A percentile compares a stretch with the other conserved stretches of the same genome.
phyloP scores from a whole-genome alignment of 2,888 invertebrate species.

The Archips crataeganus region DNA sequence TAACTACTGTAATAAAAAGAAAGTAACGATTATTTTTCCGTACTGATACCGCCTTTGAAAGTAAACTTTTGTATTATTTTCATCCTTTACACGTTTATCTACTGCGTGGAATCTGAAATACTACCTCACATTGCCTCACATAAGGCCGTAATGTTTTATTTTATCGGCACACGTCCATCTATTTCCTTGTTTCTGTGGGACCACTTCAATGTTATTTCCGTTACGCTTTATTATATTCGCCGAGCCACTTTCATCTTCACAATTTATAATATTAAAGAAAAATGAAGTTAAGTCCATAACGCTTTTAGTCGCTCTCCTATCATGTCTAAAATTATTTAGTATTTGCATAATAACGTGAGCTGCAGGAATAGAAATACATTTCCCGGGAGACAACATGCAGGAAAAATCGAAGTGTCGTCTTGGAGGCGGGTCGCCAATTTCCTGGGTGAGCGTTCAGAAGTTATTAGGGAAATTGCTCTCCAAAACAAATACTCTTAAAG shows the following conservation, averaged over 20 bases:
- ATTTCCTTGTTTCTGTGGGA: slow-evolving; percentile 36
- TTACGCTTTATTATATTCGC: slow-evolving; percentile 37
- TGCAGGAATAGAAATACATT: slow-evolving; percentile 47
- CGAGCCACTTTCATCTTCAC: slow-evolving; percentile 21
- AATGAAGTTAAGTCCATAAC: slow-evolving; percentile 6
- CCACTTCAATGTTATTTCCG: slow-evolving; percentile 35
- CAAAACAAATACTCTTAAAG: slow-evolving; percentile 63
- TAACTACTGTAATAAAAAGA: slow-evolving; percentile 26
- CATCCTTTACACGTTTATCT: slow-evolving; percentile 26
- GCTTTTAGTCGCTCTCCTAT: slow-evolving; percentile 5
- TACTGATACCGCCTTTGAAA: slow-evolving; percentile 18
- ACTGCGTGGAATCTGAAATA: slow-evolving; percentile 31
- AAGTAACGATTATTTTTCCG: slow-evolving; percentile 8
- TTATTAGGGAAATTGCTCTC: slow-evolving; percentile 69
- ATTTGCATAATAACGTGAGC: slow-evolving; percentile 37
- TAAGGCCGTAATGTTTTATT: slow-evolving; percentile 36
- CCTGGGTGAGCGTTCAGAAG: slow-evolving; percentile 63
- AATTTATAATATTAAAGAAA: slow-evolving; percentile 29
- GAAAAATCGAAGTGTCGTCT: slow-evolving; percentile 63
- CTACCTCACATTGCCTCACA: slow-evolving; percentile 31
- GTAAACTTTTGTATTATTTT: slow-evolving; percentile 27
- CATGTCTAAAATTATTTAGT: slow-evolving; percentile 28
- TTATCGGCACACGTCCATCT: slow-evolving; percentile 40
- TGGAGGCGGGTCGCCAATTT: slow-evolving; percentile 64
- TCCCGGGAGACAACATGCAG: slow-evolving; percentile 56